Evolutionary conservation across 1,140 invertebrate genomes (phyloP).

Genomic region (Onthophagus taurus): DNA sequence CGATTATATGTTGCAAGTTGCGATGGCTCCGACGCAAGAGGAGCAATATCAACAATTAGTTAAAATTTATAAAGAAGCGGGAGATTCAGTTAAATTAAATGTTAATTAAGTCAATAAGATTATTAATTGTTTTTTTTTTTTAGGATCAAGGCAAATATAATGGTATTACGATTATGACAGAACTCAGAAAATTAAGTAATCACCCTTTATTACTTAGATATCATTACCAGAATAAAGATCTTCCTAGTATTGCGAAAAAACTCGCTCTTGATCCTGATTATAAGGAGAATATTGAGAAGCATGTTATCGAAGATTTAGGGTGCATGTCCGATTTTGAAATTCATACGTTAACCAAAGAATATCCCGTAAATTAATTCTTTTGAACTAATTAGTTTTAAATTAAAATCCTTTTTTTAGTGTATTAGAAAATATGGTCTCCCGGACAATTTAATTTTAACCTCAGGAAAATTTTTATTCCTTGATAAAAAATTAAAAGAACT

Average conservation of each 20-base stretch:
- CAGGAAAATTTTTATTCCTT: slow-evolving; percentile 77
- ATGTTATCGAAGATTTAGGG: slow-evolving; percentile 78
- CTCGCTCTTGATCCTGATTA: slow-evolving; percentile 63
- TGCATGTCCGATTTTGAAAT: slow-evolving; percentile 89
- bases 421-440: slow-evolving; percentile 45
- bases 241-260: slow-evolving; percentile 62
- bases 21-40: slow-evolving; percentile 60
- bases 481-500: slow-evolving; percentile 69
- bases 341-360: slow-evolving; percentile 61
- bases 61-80: slow-evolving; percentile 58
- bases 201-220: slow-evolving; percentile 75
- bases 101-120: neutral
- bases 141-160: slow-evolving; percentile 33
- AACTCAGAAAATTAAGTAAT: slow-evolving; percentile 80
- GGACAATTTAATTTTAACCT: slow-evolving; percentile 59
- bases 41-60: slow-evolving; percentile 66
- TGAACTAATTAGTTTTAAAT: neutral
- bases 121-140: neutral
- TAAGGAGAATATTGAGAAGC: slow-evolving; percentile 69
- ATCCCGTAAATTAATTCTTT: slow-evolving; percentile 41
- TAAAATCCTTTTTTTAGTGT: slow-evolving; percentile 27
- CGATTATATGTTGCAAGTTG: slow-evolving; percentile 53
- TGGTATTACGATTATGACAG: slow-evolving; percentile 76
- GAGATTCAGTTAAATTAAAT: slow-evolving; percentile 35
- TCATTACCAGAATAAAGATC: slow-evolving; percentile 63